phyloP scores from a whole-genome alignment of 2,797 vertebrate genomes.

The Apogon hyalosoma region DNA sequence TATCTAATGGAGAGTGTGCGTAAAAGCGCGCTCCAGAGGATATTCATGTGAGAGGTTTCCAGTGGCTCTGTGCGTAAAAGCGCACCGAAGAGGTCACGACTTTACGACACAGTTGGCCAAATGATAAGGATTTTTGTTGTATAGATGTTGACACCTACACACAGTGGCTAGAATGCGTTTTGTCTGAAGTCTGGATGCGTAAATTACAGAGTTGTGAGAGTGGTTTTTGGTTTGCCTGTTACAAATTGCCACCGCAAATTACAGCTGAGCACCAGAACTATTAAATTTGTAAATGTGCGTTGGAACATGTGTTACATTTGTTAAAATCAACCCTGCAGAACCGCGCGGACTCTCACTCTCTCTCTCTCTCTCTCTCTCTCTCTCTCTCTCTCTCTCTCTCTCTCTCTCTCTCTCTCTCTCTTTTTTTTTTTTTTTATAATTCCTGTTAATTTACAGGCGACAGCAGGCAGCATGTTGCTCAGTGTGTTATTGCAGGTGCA shows the following conservation, averaged over 20 bases:
- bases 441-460: slow-evolving; percentile 27
- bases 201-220: too few species aligned
- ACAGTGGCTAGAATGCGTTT: background rate
- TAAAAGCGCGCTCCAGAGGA: too few species aligned
- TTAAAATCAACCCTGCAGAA: slow-evolving; percentile 37
- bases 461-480: slow-evolving; percentile 17
- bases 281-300: background rate
- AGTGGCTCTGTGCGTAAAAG: slow-evolving; percentile 45
- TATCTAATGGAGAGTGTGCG: background rate
- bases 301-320: slow-evolving; percentile 9
- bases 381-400: too few species aligned
- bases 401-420: too few species aligned
- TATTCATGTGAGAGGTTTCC: background rate
- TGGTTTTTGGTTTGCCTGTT: background rate
- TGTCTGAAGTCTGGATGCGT: background rate
- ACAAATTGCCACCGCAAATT: slow-evolving; percentile 1
- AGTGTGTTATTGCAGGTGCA: slow-evolving; percentile 65
- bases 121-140: background rate
- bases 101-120: background rate
- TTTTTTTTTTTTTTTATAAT: background rate
- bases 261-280: background rate
- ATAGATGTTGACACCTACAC: background rate
- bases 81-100: slow-evolving; percentile 15
- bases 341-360: slow-evolving; percentile 13
- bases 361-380: background rate